Base-by-base conservation (phyloP, 1,140 invertebrate species). In the Lepidotrigona ventralis region DNA sequence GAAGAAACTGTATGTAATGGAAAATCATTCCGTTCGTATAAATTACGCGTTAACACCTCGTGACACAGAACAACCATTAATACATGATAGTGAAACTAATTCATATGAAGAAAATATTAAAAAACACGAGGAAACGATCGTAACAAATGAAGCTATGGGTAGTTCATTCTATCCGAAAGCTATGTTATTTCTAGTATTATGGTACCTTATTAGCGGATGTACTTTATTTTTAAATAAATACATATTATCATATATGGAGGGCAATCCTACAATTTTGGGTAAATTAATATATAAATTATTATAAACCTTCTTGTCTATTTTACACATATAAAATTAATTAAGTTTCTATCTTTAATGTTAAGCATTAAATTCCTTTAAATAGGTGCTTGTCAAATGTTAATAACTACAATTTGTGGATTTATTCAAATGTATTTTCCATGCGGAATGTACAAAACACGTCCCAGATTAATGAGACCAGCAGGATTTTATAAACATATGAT, bases 181-280 rank as follows among this genome's bases (percentile, higher is more conserved):
- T 2, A 92, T 97, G 46, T 91, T 95, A 81, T 97, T 97, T 91
- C 93, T 97, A 21, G 92, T 96, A 39, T 91, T 97, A 56, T 97
- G 97, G 97, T 97, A 97, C 88, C 95, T 97, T 85, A 97, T 97
- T 90, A 97, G 97, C 91, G 96, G 96, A 14, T 96, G 96, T 90
- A 98, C 97, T 12, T 93, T 98, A 63, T 98, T 98, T 92, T 93
- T 97, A 39, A 98, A 98, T 93, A 98, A 98, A 92, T 98, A 98
- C 89, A 97, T 98, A 90, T 92, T 98, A 53, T 95, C 96, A 8
- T 97, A 96, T 88, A 95, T 97, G 90, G 95, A 96, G 90, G 97
- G 96, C n/a, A 97, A 98, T 93, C 96, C 97, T 12, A 96, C 96
- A 69, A 93, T 98, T 70, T 94, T 98, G 92, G 97, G 97, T 97